A percentile compares a stretch with the other conserved stretches of the same genome.
phyloP scores from a whole-genome alignment of 35 echinoderm and acorn worm species.

The Patiria miniata region DNA sequence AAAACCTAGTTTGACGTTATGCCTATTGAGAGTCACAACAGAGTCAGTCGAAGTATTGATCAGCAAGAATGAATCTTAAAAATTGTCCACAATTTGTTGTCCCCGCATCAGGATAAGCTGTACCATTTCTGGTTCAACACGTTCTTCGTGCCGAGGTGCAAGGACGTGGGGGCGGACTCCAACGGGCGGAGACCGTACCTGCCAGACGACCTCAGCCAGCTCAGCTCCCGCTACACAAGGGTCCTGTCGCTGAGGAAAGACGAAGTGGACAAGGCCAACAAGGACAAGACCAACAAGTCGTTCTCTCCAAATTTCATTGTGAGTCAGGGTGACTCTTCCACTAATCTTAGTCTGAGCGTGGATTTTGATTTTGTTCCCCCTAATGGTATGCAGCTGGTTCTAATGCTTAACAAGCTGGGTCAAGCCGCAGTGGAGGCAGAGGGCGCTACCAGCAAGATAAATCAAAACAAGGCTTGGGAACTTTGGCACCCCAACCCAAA shows the following conservation, averaged over 20 bases:
- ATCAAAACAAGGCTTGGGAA: too few relatives aligned
- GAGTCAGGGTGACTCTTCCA: constrained; percentile 11
- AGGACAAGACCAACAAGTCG: constrained; percentile 92
- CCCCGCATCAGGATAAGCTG: constrained; percentile 73
- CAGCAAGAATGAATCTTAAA: too few relatives aligned
- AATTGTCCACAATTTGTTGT: neutral
- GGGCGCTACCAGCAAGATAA: too few relatives aligned
- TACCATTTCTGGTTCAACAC: constrained; percentile 99
- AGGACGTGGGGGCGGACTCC: neutral
- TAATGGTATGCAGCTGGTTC: too few relatives aligned
- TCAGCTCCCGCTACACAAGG: neutral
- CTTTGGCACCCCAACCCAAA: too few relatives aligned
- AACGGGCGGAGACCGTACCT: constrained; percentile 17
- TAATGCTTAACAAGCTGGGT: too few relatives aligned
- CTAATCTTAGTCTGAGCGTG: too few relatives aligned
- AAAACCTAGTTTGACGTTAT: too few relatives aligned
- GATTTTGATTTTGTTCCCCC: too few relatives aligned
- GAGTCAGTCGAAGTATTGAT: too few relatives aligned
- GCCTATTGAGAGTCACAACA: too few relatives aligned
- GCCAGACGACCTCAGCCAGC: neutral
- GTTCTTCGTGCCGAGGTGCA: constrained; percentile 79
- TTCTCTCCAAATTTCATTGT: constrained; percentile 97
- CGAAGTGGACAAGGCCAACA: constrained; percentile 89
- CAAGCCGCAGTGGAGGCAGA: too few relatives aligned
- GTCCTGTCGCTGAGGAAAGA: constrained; percentile 76